Evolutionary conservation across 1,140 invertebrate genomes (phyloP), one percentile per base, ranked within the genome.

Genomic region (Bombyx mori): DNA sequence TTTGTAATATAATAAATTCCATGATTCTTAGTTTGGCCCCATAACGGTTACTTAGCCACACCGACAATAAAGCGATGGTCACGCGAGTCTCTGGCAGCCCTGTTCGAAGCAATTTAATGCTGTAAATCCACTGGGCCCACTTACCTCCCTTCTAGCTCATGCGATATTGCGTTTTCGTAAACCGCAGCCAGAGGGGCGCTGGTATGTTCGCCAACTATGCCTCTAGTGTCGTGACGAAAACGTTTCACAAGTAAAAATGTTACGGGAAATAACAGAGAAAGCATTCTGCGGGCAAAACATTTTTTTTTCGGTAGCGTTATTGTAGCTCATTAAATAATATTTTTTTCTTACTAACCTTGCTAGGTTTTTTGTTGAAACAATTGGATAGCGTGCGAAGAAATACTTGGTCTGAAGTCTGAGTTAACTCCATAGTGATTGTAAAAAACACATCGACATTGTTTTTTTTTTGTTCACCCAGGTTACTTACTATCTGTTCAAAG

Each of bases 81-180:
- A 35, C 26, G 26, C 26, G 26, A 35, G 4, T 48, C 69, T 62
- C 68, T 75, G 79, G 60, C 79, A 86, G 66, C 83, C 80, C 83
- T 86, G 71, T 57, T 66, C 69, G 70, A 75, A 77, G 71, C 81
- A 86, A 84, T 84, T 84, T 86, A 81, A 83, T 80, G 73, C 71
- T 82, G 80, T 81, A 85, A 86, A 86, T 86, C 83, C 83, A 79
- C 68, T 66, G 83, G 82, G 82, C 76, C 81, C 78, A 83, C 79
- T 86, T 81, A 78, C 75, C 71, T 86, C 81, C 80, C 79, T 81
- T 71, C 73, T 74, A 81, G 79, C 76, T 81, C 83, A 85, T 86
- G 79, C 82, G 70, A 86, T 86, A 85, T 86, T 85, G 82, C 82
- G 80, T 83, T 83, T 85, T 86, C 82, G 68, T 80, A 70, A 79